Evolutionary conservation across 2,113 vertebrate species (phyloP).

Genomic region (Panthera uncia): DNA sequence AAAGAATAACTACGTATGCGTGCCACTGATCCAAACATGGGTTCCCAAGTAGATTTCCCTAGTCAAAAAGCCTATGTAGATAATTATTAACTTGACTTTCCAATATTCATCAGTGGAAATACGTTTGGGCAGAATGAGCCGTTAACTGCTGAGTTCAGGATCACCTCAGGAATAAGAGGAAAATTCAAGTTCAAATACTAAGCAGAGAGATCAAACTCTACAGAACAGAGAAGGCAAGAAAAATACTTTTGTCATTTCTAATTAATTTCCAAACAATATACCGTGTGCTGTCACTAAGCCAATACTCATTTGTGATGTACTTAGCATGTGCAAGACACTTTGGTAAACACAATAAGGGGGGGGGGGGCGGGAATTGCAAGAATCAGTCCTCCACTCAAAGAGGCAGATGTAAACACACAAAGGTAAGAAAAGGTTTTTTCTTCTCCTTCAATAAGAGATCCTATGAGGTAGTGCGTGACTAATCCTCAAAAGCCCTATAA

Average conservation of each 20-base stretch:
- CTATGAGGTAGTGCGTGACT: background rate
- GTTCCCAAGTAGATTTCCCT: background rate
- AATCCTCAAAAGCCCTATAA: background rate
- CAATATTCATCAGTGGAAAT: background rate
- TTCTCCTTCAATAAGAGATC: background rate
- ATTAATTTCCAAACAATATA: background rate
- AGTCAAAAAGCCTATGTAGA: background rate
- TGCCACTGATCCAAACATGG: background rate
- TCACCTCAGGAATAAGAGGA: slow-evolving; percentile 24
- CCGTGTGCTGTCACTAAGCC: background rate
- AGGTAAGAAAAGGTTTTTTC: background rate
- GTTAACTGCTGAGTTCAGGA: background rate
- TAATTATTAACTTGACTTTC: slow-evolving; percentile 22
- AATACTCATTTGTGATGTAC: background rate
- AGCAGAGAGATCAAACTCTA: background rate
- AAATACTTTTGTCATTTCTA: slow-evolving; percentile 8
- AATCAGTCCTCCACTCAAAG: background rate
- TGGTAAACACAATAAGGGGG: background rate
- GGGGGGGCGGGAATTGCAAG: background rate
- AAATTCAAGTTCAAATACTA: background rate
- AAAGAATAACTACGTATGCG: background rate
- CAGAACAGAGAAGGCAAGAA: background rate
- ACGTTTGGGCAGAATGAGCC: background rate
- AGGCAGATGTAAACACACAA: background rate
- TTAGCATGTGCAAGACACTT: background rate